These are phyloP conservation scores for Diplodus puntazzo DNA, from an alignment of 2,797 vertebrate species.

Conservation along the genomic window DNA sequence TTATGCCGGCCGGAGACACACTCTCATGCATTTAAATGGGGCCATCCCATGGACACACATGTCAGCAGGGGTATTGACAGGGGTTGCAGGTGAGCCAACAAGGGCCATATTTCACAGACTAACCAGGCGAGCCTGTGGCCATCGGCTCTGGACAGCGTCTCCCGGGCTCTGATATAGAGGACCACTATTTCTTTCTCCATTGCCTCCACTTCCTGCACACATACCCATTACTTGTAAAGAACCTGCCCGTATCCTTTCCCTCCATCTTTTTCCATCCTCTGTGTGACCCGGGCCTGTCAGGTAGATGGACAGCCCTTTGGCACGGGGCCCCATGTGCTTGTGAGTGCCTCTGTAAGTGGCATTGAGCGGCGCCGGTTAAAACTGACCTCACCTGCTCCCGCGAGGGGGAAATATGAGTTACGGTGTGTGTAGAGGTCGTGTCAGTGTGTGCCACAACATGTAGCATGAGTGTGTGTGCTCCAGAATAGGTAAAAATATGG, in stretches of 20 bases:
- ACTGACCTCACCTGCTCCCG: conserved; percentile 60
- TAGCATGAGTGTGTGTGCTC: background rate
- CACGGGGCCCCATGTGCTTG: conserved; percentile 21
- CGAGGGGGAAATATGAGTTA: conserved; percentile 38
- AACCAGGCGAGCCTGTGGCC: conserved; percentile 63
- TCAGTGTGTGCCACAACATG: conserved; percentile 39
- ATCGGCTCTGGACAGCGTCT: conserved; percentile 55
- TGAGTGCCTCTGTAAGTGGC: conserved; percentile 58
- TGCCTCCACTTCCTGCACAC: conserved; percentile 23
- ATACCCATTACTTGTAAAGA: conserved; percentile 55
- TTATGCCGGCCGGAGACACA: conserved; percentile 63
- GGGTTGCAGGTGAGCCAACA: conserved; percentile 62
- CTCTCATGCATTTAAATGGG: conserved; percentile 86
- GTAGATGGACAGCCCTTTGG: conserved; percentile 64
- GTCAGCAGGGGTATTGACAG: conserved; percentile 62
- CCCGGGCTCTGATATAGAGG: conserved; percentile 49
- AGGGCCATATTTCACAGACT: conserved; percentile 70
- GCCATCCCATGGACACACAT: conserved; percentile 65
- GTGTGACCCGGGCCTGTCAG: conserved; percentile 70
- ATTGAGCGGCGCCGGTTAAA: conserved; percentile 68
- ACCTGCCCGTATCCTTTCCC: conserved; percentile 51
- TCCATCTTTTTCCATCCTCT: conserved; percentile 60
- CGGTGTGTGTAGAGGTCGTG: conserved; percentile 21
- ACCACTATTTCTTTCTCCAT: conserved; percentile 66
- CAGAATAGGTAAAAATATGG: background rate